These are phyloP conservation scores for Sthenelais limicola DNA, from an alignment of 2,888 invertebrate genomes.

Conservation along the genomic window DNA sequence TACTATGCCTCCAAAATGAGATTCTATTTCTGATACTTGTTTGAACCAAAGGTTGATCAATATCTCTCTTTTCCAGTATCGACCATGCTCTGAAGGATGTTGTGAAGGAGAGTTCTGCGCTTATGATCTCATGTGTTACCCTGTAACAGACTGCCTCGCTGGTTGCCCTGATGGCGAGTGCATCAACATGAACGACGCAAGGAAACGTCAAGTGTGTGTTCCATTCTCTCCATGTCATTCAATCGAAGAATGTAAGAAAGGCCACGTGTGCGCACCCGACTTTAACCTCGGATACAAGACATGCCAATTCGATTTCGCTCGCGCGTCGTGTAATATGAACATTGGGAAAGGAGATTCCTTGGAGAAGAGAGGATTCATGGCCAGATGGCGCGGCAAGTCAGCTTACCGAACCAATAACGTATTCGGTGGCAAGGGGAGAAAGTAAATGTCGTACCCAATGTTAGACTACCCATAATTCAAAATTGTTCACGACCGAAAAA, in stretches of 20 bases:
- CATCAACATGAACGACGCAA: conserved; percentile 19
- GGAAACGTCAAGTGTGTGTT: conserved; percentile 60
- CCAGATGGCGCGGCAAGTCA: conserved; percentile 27
- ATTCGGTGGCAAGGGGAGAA: neutral
- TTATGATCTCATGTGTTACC: conserved; percentile 64
- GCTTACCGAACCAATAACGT: conserved; percentile 1
- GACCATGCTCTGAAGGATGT: conserved; percentile 64
- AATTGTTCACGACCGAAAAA: too few relatives aligned
- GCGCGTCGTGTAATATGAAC: conserved; percentile 63
- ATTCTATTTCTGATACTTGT: too few relatives aligned
- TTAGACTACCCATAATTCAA: too few relatives aligned
- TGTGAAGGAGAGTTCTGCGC: conserved; percentile 67
- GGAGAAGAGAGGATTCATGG: conserved; percentile 22
- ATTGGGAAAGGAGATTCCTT: neutral
- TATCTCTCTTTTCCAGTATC: conserved; percentile 65
- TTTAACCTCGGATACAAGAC: conserved; percentile 65
- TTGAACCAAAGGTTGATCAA: too few relatives aligned
- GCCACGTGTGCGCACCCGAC: conserved; percentile 59
- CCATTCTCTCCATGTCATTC: conserved; percentile 57
- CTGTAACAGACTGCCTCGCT: conserved; percentile 60
- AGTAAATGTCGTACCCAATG: too few relatives aligned
- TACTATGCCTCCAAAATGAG: too few relatives aligned
- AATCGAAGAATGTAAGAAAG: conserved; percentile 55
- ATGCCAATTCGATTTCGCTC: conserved; percentile 66
- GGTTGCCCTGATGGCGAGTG: conserved; percentile 66